Evolutionary conservation across 2,113 vertebrate species (phyloP), one percentile per base, ranked within the genome.

Genomic region (Tinamus guttatus): DNA sequence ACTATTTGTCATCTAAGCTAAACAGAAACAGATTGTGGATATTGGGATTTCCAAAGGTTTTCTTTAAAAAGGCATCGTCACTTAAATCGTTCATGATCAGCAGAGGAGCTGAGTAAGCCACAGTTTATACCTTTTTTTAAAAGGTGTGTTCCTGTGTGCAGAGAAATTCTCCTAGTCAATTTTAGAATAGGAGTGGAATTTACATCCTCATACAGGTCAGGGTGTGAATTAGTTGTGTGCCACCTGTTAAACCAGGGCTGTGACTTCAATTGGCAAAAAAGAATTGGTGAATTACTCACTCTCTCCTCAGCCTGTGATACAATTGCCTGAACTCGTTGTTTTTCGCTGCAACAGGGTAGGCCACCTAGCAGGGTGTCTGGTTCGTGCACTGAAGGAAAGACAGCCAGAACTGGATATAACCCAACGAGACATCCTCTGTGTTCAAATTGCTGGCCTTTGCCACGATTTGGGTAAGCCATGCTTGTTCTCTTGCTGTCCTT

Each of bases 401-500:
- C 99, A 99, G 25, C 99, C 98, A 6, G 99, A 99, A 7, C 98
- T 99, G 75, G 73, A 93, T 47, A 99, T 99, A 87, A 98, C 96
- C 52, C 88, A 86, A 9, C 97, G 98, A 90, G 99, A 99, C 76
- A 95, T 99, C 24, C 98, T 99, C 7, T 99, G 99, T 80, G 99
- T 99, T 74, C 99, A 99, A 97, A 99, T 99, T 3, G 99, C 99
- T 20, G 99, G 99, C 6, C 99, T 99, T 74, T 99, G 99, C 85
- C 99, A 99, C 10, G 99, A 99, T 94, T 96, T 99, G 25, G 99
- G 99, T 99, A 95, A 97, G 96, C 51, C 65, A 5, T 19, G 7
- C 17, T 9, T 63, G 47, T 49, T 49, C 49, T 49, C 15, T 76
- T 54, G 1, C 62, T 90, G 74, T n/a, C 67, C 28, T 74, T 59